Conservation (phyloP, 2,797 vertebrate species). For the Tenualosa ilisha region DNA sequence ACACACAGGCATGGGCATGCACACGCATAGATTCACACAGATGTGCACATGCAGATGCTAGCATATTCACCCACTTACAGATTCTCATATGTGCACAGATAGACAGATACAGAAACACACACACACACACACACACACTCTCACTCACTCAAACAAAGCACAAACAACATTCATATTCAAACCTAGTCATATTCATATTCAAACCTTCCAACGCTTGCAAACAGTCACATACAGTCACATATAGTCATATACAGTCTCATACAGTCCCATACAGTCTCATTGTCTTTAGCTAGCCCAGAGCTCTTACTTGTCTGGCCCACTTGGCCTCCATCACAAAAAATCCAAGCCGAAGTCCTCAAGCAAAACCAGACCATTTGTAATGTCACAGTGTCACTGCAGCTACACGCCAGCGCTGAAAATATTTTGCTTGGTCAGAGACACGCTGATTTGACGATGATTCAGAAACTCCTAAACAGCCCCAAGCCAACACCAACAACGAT, state of each 20-base stretch:
- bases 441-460: not conserved
- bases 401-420: not conserved
- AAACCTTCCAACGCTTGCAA: not conserved
- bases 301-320: not conserved
- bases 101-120: too few relatives aligned
- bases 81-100: too few relatives aligned
- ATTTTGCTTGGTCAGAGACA: not conserved
- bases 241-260: not conserved
- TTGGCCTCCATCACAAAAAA: not conserved
- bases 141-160: not conserved
- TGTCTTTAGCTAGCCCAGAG: not conserved
- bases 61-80: too few relatives aligned
- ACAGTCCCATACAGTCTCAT: not conserved
- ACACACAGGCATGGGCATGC: too few relatives aligned
- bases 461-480: conserved; percentile 4
- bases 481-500: not conserved
- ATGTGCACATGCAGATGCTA: too few relatives aligned
- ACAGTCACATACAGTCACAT: not conserved
- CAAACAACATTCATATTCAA: not conserved
- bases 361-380: not conserved
- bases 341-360: not conserved
- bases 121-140: not conserved
- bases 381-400: conserved; percentile 5
- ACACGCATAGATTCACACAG: too few relatives aligned
- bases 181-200: not conserved